phyloP scores from a whole-genome alignment of 1,140 invertebrate species.

The Orchesella cincta region DNA sequence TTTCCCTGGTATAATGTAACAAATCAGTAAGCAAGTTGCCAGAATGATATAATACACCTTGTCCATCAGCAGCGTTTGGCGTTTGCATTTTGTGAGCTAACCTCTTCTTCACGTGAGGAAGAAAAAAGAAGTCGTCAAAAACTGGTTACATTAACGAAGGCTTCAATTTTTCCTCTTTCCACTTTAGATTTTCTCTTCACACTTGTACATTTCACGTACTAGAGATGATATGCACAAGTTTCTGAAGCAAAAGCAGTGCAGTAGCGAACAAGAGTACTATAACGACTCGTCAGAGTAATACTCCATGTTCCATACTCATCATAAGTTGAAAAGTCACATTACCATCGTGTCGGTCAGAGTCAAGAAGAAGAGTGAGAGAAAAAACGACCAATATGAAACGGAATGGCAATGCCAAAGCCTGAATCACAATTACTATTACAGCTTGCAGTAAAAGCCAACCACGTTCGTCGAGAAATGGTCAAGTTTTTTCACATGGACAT shows the following conservation, averaged over 20 bases:
- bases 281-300: too few relatives aligned
- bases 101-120: not conserved
- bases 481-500: slow-evolving; percentile 21
- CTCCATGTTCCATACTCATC: too few relatives aligned
- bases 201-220: too few relatives aligned
- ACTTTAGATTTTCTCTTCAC: not conserved
- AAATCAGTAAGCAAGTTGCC: slow-evolving; percentile 19
- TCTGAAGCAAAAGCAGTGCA: too few relatives aligned
- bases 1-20: not conserved
- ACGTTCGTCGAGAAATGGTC: slow-evolving; percentile 13
- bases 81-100: not conserved
- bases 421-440: too few relatives aligned
- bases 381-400: too few relatives aligned
- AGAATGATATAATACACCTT: slow-evolving; percentile 26
- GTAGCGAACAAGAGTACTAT: too few relatives aligned
- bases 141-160: slow-evolving; percentile 24
- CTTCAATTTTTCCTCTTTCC: not conserved
- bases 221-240: too few relatives aligned
- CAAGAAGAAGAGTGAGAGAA: not conserved
- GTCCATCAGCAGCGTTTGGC: not conserved
- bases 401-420: too few relatives aligned
- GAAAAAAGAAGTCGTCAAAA: slow-evolving; percentile 18
- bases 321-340: slow-evolving; percentile 1
- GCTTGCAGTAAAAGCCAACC: too few relatives aligned
- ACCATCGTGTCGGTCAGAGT: not conserved